Base-by-base conservation (phyloP, 1,140 invertebrate genomes). In the Listronotus oregonensis region DNA sequence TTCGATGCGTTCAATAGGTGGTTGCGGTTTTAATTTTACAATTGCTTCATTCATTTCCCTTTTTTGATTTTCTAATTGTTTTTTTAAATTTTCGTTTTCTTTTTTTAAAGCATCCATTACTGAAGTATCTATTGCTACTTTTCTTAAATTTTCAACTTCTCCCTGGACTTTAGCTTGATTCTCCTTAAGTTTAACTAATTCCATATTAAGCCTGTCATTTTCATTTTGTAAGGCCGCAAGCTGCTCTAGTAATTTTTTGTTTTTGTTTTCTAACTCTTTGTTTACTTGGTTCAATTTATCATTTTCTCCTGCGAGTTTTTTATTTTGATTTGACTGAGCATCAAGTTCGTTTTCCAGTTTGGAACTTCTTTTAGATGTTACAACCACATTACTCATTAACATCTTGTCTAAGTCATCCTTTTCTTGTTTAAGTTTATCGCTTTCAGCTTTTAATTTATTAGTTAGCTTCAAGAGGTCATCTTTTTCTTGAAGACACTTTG, bases 361-460 rank as follows among this genome's bases (percentile, higher is more conserved):
- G 8, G 60, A 69, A 51, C 52, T 64, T 59, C 60, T 66, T 17
- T 50, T 34, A 42, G 52, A 27, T 11, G 58, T 58, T 6, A 64
- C 66, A 5, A 55, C 44, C 6, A 64, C 55, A 39, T 70, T 63
- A 31, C 59, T 64, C 17, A 50, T 49, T 14, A 70, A 31, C 60
- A 66, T 66, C 31, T 67, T 70, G 40, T 70, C 68, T 21, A 70
- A 49, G 17, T 64, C 68, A n/a, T 59, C 56, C 32, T 66, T 70
- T 61, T 66, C 60, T 11, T 63, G 44, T 43, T 64, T 56, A 4
- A 68, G 40, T 52, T 63, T 63, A 6, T 58, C 12, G 9, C 39
- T 58, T 18, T 58, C 40, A 17, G 6, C 12, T 27, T 44, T 27
- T 58, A 71, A 40, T 15, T 60, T 42, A 17, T 58, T 50, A 14